Conservation (phyloP, 2,113 vertebrate genomes). For the Hypomesus transpacificus region DNA sequence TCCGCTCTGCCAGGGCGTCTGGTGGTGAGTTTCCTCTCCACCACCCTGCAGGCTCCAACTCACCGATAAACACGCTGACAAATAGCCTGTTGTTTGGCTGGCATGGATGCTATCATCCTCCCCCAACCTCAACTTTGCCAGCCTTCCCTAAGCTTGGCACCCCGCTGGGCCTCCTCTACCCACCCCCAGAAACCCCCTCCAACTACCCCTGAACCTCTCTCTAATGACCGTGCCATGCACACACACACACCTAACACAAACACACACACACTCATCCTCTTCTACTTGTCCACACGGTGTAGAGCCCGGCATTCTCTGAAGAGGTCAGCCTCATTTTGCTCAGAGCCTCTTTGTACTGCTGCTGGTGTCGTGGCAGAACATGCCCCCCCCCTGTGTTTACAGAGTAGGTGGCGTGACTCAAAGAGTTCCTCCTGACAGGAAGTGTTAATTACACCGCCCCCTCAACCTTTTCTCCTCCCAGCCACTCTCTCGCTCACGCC, state of each 20-base stretch:
- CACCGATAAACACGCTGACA: conserved; percentile 12
- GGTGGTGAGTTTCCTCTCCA: conserved; percentile 16
- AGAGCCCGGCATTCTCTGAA: too few species aligned
- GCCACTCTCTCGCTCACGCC: not conserved
- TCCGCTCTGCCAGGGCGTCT: conserved; percentile 17
- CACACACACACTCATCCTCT: too few species aligned
- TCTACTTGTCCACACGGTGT: too few species aligned
- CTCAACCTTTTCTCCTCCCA: conserved; percentile 17
- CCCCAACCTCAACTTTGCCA: conserved; percentile 2
- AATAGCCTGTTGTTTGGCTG: conserved; percentile 20
- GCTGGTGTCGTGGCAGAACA: too few species aligned
- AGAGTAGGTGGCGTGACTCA: not conserved
- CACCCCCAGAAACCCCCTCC: not conserved
- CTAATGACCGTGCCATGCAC: not conserved
- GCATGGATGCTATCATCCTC: not conserved
- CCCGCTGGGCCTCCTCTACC: not conserved
- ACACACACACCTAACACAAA: too few species aligned
- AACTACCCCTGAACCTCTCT: not conserved
- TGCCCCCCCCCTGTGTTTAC: not conserved
- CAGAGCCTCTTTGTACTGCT: too few species aligned
- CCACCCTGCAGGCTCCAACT: not conserved
- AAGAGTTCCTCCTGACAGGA: conserved; percentile 1
- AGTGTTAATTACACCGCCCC: not conserved
- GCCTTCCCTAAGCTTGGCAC: not conserved
- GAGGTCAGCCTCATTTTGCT: too few species aligned